Conservation (phyloP, 1,140 invertebrate genomes). For the Lineus longissimus region DNA sequence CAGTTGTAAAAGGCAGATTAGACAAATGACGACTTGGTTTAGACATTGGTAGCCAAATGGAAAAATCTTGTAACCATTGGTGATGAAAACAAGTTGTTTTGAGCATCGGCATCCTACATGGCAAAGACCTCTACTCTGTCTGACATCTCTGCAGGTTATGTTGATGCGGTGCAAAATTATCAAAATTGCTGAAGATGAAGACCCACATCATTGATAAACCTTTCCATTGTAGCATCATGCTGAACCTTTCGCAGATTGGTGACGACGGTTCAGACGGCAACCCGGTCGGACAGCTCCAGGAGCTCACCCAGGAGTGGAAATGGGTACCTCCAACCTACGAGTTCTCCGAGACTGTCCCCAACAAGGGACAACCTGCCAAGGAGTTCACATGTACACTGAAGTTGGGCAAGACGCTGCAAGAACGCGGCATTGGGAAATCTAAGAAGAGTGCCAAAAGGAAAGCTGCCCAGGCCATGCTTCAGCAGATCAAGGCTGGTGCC, state of each 20-base stretch:
- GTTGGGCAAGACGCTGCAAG: conserved; percentile 56
- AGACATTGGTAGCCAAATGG: too few relatives aligned
- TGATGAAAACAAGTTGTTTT: too few relatives aligned
- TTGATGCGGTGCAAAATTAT: too few relatives aligned
- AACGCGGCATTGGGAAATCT: conserved; percentile 80
- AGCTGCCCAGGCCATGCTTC: conserved; percentile 83
- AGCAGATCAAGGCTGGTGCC: neutral
- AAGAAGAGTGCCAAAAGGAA: conserved; percentile 93
- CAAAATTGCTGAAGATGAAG: too few relatives aligned
- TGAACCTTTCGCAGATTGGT: neutral
- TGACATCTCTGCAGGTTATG: too few relatives aligned
- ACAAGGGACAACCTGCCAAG: conserved; percentile 86
- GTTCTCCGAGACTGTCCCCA: conserved; percentile 61
- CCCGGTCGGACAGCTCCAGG: conserved; percentile 91
- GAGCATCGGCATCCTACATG: too few relatives aligned
- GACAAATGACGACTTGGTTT: too few relatives aligned
- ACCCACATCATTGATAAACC: too few relatives aligned
- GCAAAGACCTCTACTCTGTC: too few relatives aligned
- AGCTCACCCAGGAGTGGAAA: conserved; percentile 90
- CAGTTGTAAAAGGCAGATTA: too few relatives aligned
- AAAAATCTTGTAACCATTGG: too few relatives aligned
- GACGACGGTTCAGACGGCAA: conserved; percentile 59
- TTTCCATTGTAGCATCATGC: neutral
- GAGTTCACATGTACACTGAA: conserved; percentile 82
- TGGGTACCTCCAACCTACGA: conserved; percentile 92